phyloP scores from a whole-genome alignment of 2,888 invertebrate species.

The Drosophila borborema region DNA sequence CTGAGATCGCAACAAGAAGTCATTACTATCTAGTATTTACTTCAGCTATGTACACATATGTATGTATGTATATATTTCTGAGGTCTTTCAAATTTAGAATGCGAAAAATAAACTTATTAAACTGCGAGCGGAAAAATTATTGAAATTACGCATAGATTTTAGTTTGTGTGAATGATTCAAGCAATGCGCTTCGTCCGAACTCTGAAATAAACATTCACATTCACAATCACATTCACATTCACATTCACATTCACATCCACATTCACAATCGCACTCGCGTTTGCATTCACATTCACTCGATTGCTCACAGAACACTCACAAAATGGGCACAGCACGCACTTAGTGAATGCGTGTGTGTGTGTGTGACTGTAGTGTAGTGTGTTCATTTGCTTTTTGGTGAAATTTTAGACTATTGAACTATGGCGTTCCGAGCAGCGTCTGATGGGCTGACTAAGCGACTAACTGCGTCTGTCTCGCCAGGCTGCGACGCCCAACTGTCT shows the following conservation, averaged over 20 bases:
- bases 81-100: background rate
- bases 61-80: background rate
- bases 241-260: background rate
- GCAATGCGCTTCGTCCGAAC: slow-evolving; percentile 14
- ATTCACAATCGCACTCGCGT: slow-evolving; percentile 18
- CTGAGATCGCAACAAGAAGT: too few species aligned
- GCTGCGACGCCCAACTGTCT: slow-evolving; percentile 71
- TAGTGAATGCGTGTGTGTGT: slow-evolving; percentile 32
- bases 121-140: background rate
- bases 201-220: slow-evolving; percentile 20
- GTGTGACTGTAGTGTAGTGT: slow-evolving; percentile 20
- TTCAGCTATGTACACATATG: too few species aligned
- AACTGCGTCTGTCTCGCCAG: slow-evolving; percentile 32
- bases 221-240: background rate
- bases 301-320: slow-evolving; percentile 68
- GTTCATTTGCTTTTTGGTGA: slow-evolving; percentile 54
- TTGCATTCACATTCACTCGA: slow-evolving; percentile 48
- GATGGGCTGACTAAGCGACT: slow-evolving; percentile 55
- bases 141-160: background rate
- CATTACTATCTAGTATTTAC: too few species aligned
- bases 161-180: slow-evolving; percentile 46
- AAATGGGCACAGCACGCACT: slow-evolving; percentile 69
- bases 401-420: slow-evolving; percentile 77
- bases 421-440: slow-evolving; percentile 48
- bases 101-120: background rate